phyloP scores from a whole-genome alignment of 2,888 invertebrate genomes.

The Philereme transversata region DNA sequence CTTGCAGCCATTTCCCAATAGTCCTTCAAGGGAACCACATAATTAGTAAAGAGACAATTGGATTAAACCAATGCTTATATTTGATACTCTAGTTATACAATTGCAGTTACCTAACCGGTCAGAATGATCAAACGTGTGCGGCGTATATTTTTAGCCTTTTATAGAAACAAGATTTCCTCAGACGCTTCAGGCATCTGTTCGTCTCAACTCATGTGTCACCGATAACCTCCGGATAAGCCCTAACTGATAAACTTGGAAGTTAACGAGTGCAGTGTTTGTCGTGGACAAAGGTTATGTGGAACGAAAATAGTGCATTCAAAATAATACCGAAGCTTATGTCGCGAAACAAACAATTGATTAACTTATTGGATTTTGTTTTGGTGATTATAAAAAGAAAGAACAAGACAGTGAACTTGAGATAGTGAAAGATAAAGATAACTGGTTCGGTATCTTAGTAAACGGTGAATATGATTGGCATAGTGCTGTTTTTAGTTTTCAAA shows the following conservation, averaged over 20 bases:
- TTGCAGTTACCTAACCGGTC: slow-evolving; percentile 29
- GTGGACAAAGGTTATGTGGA: slow-evolving; percentile 52
- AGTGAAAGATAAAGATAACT: slow-evolving; percentile 41
- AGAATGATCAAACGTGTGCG: slow-evolving; percentile 52
- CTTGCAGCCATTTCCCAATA: slow-evolving; percentile 44
- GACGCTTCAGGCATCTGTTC: slow-evolving; percentile 51
- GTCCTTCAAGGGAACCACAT: slow-evolving; percentile 46
- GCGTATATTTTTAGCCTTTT: slow-evolving; percentile 55
- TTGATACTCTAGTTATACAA: slow-evolving; percentile 34
- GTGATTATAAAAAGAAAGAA: slow-evolving; percentile 60
- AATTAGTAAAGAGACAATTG: slow-evolving; percentile 5
- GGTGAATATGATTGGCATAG: slow-evolving; percentile 65
- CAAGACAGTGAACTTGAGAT: slow-evolving; percentile 45
- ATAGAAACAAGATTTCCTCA: slow-evolving; percentile 59
- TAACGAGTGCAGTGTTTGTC: slow-evolving; percentile 46
- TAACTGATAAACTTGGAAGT: slow-evolving; percentile 33
- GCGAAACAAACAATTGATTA: slow-evolving; percentile 17
- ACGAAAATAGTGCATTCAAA: slow-evolving; percentile 36
- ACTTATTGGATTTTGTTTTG: slow-evolving; percentile 40
- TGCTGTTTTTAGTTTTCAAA: slow-evolving; percentile 65
- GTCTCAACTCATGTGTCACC: slow-evolving; percentile 41
- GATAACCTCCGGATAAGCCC: slow-evolving; percentile 67
- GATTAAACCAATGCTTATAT: slow-evolving; percentile 13
- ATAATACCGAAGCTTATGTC: slow-evolving; percentile 38
- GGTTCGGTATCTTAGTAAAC: slow-evolving; percentile 33